A percentile compares a stretch with the other conserved stretches of the same genome.
Evolutionary conservation across 2,888 invertebrate genomes (phyloP).

Genomic region (Meganola albula): DNA sequence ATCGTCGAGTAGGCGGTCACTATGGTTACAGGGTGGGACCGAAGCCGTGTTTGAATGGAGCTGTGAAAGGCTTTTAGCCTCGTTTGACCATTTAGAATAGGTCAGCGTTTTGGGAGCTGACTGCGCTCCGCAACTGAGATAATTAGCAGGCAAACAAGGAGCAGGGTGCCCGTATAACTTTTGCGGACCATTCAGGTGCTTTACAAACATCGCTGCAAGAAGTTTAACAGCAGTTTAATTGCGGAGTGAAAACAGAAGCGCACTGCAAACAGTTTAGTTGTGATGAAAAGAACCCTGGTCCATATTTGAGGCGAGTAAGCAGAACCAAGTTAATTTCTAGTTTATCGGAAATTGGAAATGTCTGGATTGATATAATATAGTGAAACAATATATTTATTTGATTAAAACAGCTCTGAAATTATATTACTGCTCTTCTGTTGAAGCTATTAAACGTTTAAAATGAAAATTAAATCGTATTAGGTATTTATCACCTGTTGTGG

Average conservation of each 20-base stretch:
- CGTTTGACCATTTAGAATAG: slow-evolving; percentile 66
- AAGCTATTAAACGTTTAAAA: no score
- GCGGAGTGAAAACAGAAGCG: slow-evolving; percentile 72
- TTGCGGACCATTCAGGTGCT: slow-evolving; percentile 70
- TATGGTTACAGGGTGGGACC: slow-evolving; percentile 60
- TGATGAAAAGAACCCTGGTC: slow-evolving; percentile 65
- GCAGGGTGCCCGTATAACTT: slow-evolving; percentile 60
- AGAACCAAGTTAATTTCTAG: slow-evolving; percentile 45
- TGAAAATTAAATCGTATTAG: background rate
- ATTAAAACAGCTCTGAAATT: no score
- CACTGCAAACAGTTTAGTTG: slow-evolving; percentile 68
- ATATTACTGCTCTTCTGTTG: no score
- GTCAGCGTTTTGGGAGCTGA: slow-evolving; percentile 68
- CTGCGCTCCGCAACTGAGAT: slow-evolving; percentile 55
- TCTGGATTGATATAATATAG: no score
- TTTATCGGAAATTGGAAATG: slow-evolving; percentile 51
- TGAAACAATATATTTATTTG: no score
- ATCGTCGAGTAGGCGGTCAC: slow-evolving; percentile 60
- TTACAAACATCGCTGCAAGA: slow-evolving; percentile 73
- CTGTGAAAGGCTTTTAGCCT: slow-evolving; percentile 60
- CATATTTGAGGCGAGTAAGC: slow-evolving; percentile 49
- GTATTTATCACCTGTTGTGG: background rate
- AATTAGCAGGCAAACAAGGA: slow-evolving; percentile 76
- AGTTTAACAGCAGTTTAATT: slow-evolving; percentile 77
- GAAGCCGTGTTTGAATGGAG: slow-evolving; percentile 58